Base-by-base conservation (phyloP, 2,797 vertebrate species). In the Phrynocephalus forsythii region DNA sequence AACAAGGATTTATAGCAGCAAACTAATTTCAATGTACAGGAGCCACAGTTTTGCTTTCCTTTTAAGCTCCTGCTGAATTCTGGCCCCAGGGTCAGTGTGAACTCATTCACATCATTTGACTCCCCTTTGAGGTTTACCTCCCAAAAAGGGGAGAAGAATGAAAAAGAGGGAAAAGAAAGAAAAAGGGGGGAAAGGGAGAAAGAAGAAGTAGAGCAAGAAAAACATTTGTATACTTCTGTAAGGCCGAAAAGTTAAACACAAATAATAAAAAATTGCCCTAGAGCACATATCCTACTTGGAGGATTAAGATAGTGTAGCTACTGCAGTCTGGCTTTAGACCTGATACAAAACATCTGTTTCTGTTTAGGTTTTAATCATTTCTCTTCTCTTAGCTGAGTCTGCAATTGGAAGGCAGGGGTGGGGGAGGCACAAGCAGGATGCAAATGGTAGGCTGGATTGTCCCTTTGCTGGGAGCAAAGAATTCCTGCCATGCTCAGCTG, bases 241-340 rank as follows among this genome's bases (percentile, higher is more conserved):
- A 92, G 86, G 50, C 56, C 52, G 0, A 20, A 87, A 92, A 87
- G 78, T 89, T 87, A 86, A 90, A 91, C 24, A 89, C 81, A 44
- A 87, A 66, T 73, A 89, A 86, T 22, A 90, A 90, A 76, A 89
- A 84, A 24, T 82, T 90, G 77, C 82, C 92, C 90, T 87, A 87
- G 85, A 92, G 91, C 83, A 86, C 86, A 85, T 2, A 13, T 0
- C 85, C 88, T 66, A 89, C 56, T 90, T 84, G 48, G 30, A 66
- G 91, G 90, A 87, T 3, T 80, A 87, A 92, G 87, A 89, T 91
- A 92, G 92, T 92, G 84, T 86, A 89, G 82, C 69, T 90, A 84
- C 82, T 67, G 77, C 71, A 83, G 24, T n/a, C 79, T 91, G 48
- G 13, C n/a, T 68, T 89, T 63, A 87, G 86, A 95, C 69, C 76